phyloP scores from a whole-genome alignment of 2,888 invertebrate genomes.

The Teleiodes luculella region DNA sequence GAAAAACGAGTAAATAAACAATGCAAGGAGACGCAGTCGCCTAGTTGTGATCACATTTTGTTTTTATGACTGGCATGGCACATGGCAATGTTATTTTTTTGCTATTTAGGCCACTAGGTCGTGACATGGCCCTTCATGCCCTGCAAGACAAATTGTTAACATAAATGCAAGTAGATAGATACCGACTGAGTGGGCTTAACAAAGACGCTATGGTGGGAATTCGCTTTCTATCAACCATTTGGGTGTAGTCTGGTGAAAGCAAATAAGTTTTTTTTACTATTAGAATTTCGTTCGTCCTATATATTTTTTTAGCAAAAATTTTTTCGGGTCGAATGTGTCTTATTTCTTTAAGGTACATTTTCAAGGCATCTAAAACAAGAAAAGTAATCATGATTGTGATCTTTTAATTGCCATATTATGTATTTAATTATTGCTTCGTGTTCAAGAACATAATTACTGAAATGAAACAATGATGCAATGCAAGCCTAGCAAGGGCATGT shows the following conservation, averaged over 20 bases:
- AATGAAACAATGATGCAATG: background rate
- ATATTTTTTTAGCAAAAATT: too few species aligned
- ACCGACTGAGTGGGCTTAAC: background rate
- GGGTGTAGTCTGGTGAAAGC: background rate
- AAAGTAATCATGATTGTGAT: too few species aligned
- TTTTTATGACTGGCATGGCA: background rate
- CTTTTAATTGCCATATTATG: too few species aligned
- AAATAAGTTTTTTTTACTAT: too few species aligned
- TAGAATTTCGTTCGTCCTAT: too few species aligned
- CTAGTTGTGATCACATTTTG: background rate
- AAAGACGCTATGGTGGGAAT: background rate
- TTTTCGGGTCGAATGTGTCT: too few species aligned
- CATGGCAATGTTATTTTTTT: constrained; percentile 16
- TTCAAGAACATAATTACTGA: background rate
- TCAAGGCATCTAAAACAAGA: too few species aligned
- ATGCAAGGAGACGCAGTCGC: background rate
- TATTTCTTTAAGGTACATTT: too few species aligned
- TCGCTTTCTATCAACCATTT: background rate
- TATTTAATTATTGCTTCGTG: too few species aligned
- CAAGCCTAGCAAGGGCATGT: background rate
- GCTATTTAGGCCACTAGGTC: constrained; percentile 26
- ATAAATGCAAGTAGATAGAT: constrained; percentile 1
- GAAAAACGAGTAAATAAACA: background rate
- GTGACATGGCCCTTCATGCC: constrained; percentile 21
- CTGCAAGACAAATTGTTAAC: constrained; percentile 22